A percentile compares a stretch with the other conserved stretches of the same genome.
These are phyloP conservation scores for Coregonus suidteri DNA, from an alignment of 2,797 vertebrate species.

Conservation along the genomic window DNA sequence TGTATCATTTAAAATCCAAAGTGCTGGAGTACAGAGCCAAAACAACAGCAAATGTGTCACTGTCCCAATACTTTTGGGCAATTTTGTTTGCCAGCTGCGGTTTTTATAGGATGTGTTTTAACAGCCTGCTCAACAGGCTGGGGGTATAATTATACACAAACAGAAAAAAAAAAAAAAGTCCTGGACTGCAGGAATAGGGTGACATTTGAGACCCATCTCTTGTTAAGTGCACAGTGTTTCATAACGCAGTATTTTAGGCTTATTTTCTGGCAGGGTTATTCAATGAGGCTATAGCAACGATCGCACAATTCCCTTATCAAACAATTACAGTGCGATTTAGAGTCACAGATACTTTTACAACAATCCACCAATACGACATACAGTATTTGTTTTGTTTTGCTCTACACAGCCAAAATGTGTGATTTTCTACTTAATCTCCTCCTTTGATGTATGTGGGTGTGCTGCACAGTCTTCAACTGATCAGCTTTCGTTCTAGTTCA, in stretches of 20 bases:
- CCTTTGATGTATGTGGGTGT: neutral
- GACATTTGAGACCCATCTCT: neutral
- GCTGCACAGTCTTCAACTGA: neutral
- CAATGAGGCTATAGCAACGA: neutral
- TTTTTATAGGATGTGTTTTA: conserved; percentile 5
- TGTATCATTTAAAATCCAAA: too few relatives aligned
- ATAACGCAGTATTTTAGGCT: conserved; percentile 1
- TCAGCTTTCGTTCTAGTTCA: neutral
- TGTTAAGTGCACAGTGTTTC: conserved; percentile 5
- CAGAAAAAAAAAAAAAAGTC: neutral
- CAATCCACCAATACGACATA: neutral
- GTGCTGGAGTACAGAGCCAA: too few relatives aligned
- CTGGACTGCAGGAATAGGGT: too few relatives aligned
- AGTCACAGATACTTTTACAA: neutral
- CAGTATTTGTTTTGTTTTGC: too few relatives aligned
- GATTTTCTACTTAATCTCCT: neutral
- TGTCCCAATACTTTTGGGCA: too few relatives aligned
- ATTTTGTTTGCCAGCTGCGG: too few relatives aligned
- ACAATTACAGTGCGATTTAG: neutral
- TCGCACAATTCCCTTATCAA: neutral
- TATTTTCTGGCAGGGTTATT: conserved; percentile 2
- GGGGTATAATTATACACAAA: too few relatives aligned
- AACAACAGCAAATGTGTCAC: too few relatives aligned
- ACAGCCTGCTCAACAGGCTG: conserved; percentile 8
- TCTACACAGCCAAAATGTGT: neutral